Conservation (phyloP, 2,888 invertebrate species). For the Himalopsyche kuldschensis region DNA sequence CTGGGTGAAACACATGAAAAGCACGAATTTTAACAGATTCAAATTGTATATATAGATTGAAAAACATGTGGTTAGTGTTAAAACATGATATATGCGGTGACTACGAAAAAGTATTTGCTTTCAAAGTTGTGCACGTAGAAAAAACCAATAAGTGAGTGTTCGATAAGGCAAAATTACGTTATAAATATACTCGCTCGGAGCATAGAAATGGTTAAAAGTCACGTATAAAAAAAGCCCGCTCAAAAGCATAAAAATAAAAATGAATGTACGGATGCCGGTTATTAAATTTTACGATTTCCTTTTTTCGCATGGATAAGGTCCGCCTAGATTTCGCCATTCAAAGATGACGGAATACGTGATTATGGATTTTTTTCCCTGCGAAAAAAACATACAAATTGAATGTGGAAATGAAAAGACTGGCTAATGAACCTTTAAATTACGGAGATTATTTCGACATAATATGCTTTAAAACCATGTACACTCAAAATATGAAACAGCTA, state of each 20-base stretch:
- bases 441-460: background rate
- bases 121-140: background rate
- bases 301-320: slow-evolving; percentile 1
- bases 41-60: too few relatives aligned
- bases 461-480: too few relatives aligned
- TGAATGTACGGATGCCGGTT: slow-evolving; percentile 1
- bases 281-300: slow-evolving; percentile 1
- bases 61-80: too few relatives aligned
- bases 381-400: background rate
- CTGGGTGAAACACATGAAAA: too few relatives aligned
- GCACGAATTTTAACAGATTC: too few relatives aligned
- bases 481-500: too few relatives aligned
- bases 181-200: background rate
- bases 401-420: background rate
- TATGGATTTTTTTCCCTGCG: background rate
- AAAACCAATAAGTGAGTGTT: background rate
- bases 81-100: too few relatives aligned
- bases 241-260: background rate
- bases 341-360: slow-evolving; percentile 1
- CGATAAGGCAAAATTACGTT: background rate
- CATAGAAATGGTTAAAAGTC: background rate
- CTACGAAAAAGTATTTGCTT: background rate
- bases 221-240: background rate
- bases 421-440: background rate
- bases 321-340: background rate